Base-by-base conservation (phyloP, 2,888 invertebrate species). In the Cephus runcator region DNA sequence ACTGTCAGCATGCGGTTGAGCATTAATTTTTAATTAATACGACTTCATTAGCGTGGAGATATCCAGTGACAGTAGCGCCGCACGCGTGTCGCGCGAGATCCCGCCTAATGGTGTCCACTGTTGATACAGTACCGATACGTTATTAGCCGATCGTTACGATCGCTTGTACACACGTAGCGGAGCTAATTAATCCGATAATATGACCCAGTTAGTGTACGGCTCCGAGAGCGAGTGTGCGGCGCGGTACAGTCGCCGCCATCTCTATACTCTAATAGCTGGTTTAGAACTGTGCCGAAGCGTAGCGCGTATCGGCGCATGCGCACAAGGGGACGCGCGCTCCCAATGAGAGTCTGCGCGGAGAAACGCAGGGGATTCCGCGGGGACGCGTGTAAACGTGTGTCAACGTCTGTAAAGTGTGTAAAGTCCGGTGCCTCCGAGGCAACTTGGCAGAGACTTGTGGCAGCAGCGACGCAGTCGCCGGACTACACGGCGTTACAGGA, bases 101-200 rank as follows among this genome's bases (percentile, higher is more conserved):
- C 75, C 77, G 73, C 76, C 77, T 84, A 83, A 81, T 81, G 78
- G 76, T 74, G 76, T 81, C 71, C 71, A 34, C 15, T 9, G 71
- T 71, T 40, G 75, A 75, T 75, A 36, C 68, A 30, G 71, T 79
- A 84, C 82, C 81, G 80, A 82, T 81, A 76, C 73, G 40, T 79
- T 79, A 83, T 85, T 83, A 84, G 81, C 80, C 75, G 77, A 78
- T 73, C 77, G 79, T 82, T 81, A 80, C 81, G 78, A 82, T 80
- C 79, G 73, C 76, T 78, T 77, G 36, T 79, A 78, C 83, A 79
- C 81, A 79, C 82, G 78, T 82, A 83, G 80, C 78, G 78, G 36
- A 81, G 82, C 86, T 87, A 87, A 87, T 87, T 87, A 87, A 86
- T 87, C 86, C 80, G 86, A 86, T 87, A 87, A 86, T 83, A 82